Percentiles rank a stretch among this genome's conserved stretches.
Conservation (phyloP, 2,888 invertebrate species). For the Meteorus colon region DNA sequence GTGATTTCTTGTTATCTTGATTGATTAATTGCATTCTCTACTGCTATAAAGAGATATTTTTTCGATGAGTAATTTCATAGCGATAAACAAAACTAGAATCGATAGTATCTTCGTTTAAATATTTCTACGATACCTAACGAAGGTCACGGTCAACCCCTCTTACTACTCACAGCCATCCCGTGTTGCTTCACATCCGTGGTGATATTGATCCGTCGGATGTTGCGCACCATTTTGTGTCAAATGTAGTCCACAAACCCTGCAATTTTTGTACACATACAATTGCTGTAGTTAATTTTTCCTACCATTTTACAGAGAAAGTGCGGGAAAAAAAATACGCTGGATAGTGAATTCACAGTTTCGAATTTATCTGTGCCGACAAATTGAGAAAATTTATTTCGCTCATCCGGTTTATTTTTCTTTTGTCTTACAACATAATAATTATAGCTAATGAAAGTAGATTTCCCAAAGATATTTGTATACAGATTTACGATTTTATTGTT, state of each 20-base stretch:
- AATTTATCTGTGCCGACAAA: constrained; percentile 4
- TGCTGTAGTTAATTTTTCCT: background rate
- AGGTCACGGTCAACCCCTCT: background rate
- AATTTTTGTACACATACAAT: background rate
- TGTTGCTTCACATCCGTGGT: background rate
- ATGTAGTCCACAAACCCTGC: background rate
- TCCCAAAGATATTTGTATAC: background rate
- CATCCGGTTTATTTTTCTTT: background rate
- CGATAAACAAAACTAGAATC: background rate
- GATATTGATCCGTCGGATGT: constrained; percentile 13
- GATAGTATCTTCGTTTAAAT: background rate
- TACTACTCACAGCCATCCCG: background rate
- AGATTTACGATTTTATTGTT: constrained; percentile 10
- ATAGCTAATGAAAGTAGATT: background rate
- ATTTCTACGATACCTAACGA: background rate
- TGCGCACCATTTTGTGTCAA: background rate
- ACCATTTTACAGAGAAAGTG: background rate
- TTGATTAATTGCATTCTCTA: background rate
- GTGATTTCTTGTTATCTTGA: background rate
- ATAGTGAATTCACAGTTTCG: background rate
- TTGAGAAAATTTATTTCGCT: background rate
- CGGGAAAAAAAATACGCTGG: background rate
- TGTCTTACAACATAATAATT: background rate
- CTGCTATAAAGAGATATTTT: background rate
- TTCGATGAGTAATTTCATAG: background rate